These are phyloP conservation scores for Ailuropoda melanoleuca DNA, from an alignment of 2,113 vertebrate genomes.

Conservation along the genomic window DNA sequence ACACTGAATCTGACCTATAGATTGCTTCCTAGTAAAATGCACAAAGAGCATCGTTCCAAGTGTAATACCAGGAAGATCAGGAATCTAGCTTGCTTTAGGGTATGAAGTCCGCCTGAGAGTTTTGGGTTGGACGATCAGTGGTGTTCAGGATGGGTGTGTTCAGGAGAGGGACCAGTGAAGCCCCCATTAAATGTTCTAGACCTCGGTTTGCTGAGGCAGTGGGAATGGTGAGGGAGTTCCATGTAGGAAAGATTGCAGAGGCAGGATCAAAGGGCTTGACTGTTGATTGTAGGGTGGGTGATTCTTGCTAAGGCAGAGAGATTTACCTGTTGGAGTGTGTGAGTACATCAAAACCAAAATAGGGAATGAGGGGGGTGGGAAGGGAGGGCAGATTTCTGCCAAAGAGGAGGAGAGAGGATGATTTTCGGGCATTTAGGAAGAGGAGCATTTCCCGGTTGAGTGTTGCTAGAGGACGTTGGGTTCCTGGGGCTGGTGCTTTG, in stretches of 20 bases:
- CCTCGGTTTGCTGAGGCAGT: neutral
- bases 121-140: neutral
- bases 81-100: neutral
- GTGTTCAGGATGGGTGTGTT: neutral
- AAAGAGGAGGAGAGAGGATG: neutral
- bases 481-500: neutral
- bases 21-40: neutral
- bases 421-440: neutral
- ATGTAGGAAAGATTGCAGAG: neutral
- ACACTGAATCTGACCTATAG: neutral
- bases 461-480: neutral
- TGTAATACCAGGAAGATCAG: neutral
- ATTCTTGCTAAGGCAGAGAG: neutral
- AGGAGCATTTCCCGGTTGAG: neutral
- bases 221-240: neutral
- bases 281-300: no score
- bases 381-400: neutral
- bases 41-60: neutral
- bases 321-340: neutral
- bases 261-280: no score
- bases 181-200: neutral
- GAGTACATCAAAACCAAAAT: neutral
- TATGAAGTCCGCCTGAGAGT: neutral
- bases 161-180: neutral
- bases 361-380: no score